These are phyloP conservation scores for Plebejus argus DNA, from an alignment of 2,888 invertebrate genomes.

Conservation along the genomic window DNA sequence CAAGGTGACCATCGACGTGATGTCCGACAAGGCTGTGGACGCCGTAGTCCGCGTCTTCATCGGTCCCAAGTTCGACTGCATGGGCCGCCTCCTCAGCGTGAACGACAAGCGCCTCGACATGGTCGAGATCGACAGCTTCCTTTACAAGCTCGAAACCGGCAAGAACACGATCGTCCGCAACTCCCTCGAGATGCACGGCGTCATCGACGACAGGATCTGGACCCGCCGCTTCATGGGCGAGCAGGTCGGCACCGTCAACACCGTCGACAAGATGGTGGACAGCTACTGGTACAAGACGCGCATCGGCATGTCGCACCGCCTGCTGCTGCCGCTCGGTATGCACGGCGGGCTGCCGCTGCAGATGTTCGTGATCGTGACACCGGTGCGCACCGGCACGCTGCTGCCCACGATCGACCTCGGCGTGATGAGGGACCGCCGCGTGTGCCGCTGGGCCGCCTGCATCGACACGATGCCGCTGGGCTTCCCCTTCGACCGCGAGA, in stretches of 20 bases:
- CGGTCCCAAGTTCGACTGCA: slow-evolving; percentile 86
- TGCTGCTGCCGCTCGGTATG: slow-evolving; percentile 86
- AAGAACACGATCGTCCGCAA: slow-evolving; percentile 85
- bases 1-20: slow-evolving; percentile 79
- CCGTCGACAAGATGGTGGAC: slow-evolving; percentile 75
- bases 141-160: slow-evolving; percentile 83
- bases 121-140: slow-evolving; percentile 78
- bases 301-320: slow-evolving; percentile 84
- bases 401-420: slow-evolving; percentile 69
- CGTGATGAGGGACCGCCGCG: slow-evolving; percentile 73
- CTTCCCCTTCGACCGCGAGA: slow-evolving; percentile 88
- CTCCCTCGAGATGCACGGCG: slow-evolving; percentile 84
- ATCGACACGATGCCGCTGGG: slow-evolving; percentile 85
- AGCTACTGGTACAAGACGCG: slow-evolving; percentile 79
- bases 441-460: slow-evolving; percentile 77
- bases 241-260: slow-evolving; percentile 59
- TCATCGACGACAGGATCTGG: slow-evolving; percentile 81
- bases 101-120: slow-evolving; percentile 70
- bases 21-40: slow-evolving; percentile 79
- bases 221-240: slow-evolving; percentile 57
- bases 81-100: slow-evolving; percentile 78
- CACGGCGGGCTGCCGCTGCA: slow-evolving; percentile 83
- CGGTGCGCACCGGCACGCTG: slow-evolving; percentile 72
- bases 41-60: slow-evolving; percentile 85
- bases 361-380: slow-evolving; percentile 83